Evolutionary conservation across 1,140 invertebrate species (phyloP).

Genomic region (Brachionus sp.): DNA sequence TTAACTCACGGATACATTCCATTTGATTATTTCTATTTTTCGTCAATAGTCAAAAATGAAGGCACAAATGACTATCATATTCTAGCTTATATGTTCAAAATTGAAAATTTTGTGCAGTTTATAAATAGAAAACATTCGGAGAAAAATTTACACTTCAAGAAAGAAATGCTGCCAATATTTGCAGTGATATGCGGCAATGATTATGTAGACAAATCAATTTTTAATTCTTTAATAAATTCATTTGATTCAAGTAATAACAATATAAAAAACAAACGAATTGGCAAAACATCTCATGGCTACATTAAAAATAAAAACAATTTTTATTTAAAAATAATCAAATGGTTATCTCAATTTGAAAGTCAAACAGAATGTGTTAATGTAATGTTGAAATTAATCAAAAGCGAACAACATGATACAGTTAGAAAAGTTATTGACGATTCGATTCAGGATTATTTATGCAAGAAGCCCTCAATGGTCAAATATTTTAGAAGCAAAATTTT

Average conservation of each 20-base stretch:
- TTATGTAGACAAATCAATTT: neutral
- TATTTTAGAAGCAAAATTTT: neutral
- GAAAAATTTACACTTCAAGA: neutral
- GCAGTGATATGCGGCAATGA: slow-evolving; percentile 27
- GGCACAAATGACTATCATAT: neutral
- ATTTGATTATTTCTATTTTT: slow-evolving; percentile 66
- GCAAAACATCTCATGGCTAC: neutral
- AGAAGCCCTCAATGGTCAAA: neutral
- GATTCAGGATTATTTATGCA: neutral
- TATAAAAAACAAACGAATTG: neutral
- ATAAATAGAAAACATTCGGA: neutral
- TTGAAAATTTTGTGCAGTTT: slow-evolving; percentile 2
- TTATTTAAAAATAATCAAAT: slow-evolving; percentile 2
- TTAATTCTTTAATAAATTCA: neutral
- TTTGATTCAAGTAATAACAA: slow-evolving; percentile 42
- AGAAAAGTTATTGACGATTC: neutral
- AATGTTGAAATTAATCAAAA: neutral
- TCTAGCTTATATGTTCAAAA: neutral
- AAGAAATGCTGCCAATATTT: slow-evolving; percentile 32
- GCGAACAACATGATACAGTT: neutral
- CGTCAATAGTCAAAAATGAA: slow-evolving; percentile 44
- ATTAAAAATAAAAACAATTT: neutral
- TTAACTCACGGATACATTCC: slow-evolving; percentile 70
- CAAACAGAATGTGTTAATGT: neutral
- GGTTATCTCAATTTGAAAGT: slow-evolving; percentile 29